A percentile compares a stretch with the other conserved stretches of the same genome.
Evolutionary conservation across 1,140 invertebrate genomes (phyloP).

Genomic region (Anadara kagoshimensis): DNA sequence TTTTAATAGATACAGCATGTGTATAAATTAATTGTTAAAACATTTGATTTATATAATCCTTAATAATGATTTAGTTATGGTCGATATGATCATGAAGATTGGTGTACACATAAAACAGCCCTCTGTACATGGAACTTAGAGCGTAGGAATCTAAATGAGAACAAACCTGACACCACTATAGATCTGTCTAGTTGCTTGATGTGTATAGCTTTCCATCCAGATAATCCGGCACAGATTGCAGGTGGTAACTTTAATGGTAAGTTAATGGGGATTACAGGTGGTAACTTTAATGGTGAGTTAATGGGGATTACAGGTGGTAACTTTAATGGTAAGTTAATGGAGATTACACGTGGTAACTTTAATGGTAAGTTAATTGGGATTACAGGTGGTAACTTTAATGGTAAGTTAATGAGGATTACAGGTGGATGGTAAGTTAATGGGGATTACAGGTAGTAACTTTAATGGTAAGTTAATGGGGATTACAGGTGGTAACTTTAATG

Average conservation of each 20-base stretch:
- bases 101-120: slow-evolving; percentile 71
- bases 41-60: slow-evolving; percentile 19
- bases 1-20: too few relatives aligned
- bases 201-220: slow-evolving; percentile 71
- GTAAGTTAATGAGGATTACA: too few relatives aligned
- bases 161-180: slow-evolving; percentile 70
- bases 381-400: too few relatives aligned
- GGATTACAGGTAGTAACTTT: too few relatives aligned
- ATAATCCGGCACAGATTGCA: slow-evolving; percentile 69
- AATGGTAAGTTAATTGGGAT: too few relatives aligned
- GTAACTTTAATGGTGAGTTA: slow-evolving; percentile 38
- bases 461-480: too few relatives aligned
- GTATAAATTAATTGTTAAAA: background rate
- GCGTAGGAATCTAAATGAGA: slow-evolving; percentile 62
- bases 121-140: slow-evolving; percentile 73
- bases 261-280: slow-evolving; percentile 59
- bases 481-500: too few relatives aligned
- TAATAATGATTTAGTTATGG: slow-evolving; percentile 63
- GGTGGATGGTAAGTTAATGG: too few relatives aligned
- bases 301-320: slow-evolving; percentile 65
- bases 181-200: slow-evolving; percentile 71
- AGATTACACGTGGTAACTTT: too few relatives aligned
- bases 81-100: slow-evolving; percentile 72
- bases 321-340: too few relatives aligned
- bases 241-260: slow-evolving; percentile 73